A percentile compares a stretch with the other conserved stretches of the same genome.
phyloP scores from a whole-genome alignment of 2,797 vertebrate genomes.

The Siniperca obscura region DNA sequence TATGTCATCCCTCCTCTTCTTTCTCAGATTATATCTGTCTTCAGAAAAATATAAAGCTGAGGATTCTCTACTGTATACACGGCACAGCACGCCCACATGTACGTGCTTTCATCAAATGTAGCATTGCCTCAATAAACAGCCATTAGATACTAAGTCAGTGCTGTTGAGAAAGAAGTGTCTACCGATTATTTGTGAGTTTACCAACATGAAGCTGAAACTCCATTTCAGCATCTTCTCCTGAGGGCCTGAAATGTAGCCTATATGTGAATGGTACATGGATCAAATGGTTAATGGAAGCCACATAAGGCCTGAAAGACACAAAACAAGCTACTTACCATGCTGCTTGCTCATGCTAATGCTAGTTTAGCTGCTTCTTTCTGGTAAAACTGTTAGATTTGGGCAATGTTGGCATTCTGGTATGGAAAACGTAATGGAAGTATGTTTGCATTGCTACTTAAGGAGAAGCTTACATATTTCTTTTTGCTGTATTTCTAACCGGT shows the following conservation, averaged over 20 bases:
- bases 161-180: not conserved
- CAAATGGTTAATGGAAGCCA: not conserved
- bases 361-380: too few species aligned
- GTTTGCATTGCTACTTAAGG: too few species aligned
- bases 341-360: too few species aligned
- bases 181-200: not conserved
- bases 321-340: too few species aligned
- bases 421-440: too few species aligned
- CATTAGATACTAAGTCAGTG: not conserved
- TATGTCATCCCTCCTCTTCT: not conserved
- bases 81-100: not conserved
- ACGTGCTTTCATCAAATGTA: not conserved
- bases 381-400: too few species aligned
- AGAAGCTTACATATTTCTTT: too few species aligned
- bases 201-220: not conserved
- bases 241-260: not conserved
- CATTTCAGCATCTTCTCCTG: not conserved
- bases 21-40: slow-evolving; percentile 11
- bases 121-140: not conserved
- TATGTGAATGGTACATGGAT: not conserved
- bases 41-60: not conserved
- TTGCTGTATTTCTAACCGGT: too few species aligned
- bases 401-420: too few species aligned
- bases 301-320: not conserved
- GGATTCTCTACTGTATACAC: not conserved